Conservation (phyloP, 2,888 invertebrate genomes). For the Napeogenes inachia region DNA sequence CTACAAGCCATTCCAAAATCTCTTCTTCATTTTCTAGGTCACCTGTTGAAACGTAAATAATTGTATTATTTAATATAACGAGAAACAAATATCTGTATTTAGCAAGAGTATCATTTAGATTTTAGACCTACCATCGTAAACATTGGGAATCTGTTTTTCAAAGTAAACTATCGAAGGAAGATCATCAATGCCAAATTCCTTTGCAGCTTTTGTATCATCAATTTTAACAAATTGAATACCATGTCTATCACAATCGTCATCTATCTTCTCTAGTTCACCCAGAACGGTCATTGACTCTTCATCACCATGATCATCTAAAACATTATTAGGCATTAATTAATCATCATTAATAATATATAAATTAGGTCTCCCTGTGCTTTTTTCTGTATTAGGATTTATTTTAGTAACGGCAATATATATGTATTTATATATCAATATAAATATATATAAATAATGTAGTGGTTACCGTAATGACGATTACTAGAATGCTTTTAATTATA, state of each 20-base stretch:
- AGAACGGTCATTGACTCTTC: slow-evolving; percentile 92
- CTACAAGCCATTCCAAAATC: slow-evolving; percentile 91
- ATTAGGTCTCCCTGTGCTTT: not conserved
- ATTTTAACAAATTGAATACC: slow-evolving; percentile 96
- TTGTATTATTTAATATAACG: not conserved
- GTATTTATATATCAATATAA: too few relatives aligned
- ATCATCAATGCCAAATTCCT: slow-evolving; percentile 90
- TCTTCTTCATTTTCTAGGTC: slow-evolving; percentile 93
- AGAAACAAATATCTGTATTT: not conserved
- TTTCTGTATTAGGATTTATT: too few relatives aligned
- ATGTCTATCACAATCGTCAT: slow-evolving; percentile 94
- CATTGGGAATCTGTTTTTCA: slow-evolving; percentile 94
- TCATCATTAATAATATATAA: not conserved
- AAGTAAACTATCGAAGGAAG: slow-evolving; percentile 93
- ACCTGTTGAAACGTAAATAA: slow-evolving; percentile 58
- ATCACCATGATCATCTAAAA: slow-evolving; percentile 92
- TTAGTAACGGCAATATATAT: too few relatives aligned
- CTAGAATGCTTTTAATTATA: too few relatives aligned
- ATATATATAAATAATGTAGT: too few relatives aligned
- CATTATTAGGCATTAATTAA: not conserved
- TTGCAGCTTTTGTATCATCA: slow-evolving; percentile 89
- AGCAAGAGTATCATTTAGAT: slow-evolving; percentile 23
- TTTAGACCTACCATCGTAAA: slow-evolving; percentile 85
- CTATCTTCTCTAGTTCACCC: slow-evolving; percentile 92
- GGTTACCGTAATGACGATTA: too few relatives aligned